Conservation (phyloP, 2,113 vertebrate species). For the Periophthalmus modestus region DNA sequence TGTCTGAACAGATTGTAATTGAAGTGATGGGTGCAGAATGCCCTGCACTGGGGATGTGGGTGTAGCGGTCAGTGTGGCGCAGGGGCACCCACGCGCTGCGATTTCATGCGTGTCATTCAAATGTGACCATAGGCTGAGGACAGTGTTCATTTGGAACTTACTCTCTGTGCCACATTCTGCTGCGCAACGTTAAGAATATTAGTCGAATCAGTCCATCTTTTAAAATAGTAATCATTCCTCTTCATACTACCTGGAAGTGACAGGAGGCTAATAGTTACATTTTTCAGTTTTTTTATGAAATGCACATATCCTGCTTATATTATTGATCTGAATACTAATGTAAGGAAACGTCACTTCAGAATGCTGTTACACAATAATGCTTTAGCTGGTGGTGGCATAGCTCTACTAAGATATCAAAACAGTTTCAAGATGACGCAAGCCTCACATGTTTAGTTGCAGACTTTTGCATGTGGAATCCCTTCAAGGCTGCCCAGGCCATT, state of each 20-base stretch:
- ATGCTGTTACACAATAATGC: background rate
- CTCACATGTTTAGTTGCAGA: background rate
- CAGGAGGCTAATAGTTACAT: conserved; percentile 66
- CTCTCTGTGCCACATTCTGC: background rate
- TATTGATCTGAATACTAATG: background rate
- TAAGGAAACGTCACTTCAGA: background rate
- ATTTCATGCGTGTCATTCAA: conserved; percentile 14
- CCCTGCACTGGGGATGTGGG: background rate
- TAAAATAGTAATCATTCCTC: conserved; percentile 28
- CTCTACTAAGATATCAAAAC: background rate
- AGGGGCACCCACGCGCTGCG: conserved; percentile 1
- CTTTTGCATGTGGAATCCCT: background rate
- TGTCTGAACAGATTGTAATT: background rate
- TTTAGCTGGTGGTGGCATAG: background rate
- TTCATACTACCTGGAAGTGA: conserved; percentile 76
- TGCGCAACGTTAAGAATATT: conserved; percentile 23
- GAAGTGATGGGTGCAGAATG: too few species aligned
- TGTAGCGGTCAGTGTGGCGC: conserved; percentile 17
- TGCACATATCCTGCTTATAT: background rate
- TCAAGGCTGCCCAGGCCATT: background rate
- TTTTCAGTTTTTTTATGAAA: background rate
- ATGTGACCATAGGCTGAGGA: background rate
- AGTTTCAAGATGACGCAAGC: background rate
- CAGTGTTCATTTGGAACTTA: background rate
- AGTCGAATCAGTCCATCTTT: conserved; percentile 57